These are phyloP conservation scores for Drosophila robusta DNA, from an alignment of 2,888 invertebrate genomes.

Conservation along the genomic window DNA sequence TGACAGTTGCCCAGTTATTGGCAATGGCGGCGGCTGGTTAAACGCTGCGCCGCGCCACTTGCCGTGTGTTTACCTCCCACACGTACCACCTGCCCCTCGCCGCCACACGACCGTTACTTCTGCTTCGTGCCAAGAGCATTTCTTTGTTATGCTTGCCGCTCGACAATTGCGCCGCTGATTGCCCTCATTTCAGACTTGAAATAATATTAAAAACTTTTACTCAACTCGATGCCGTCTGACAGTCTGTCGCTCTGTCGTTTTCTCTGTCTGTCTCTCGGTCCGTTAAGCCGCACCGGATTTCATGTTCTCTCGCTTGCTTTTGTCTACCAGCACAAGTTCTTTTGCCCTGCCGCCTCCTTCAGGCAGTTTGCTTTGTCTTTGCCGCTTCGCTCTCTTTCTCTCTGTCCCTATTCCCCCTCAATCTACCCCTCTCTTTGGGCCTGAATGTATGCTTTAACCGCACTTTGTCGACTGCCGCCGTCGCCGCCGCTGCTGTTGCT, in stretches of 20 bases:
- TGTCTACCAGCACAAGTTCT: conserved; percentile 40
- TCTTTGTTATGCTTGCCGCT: conserved; percentile 76
- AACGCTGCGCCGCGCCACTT: conserved; percentile 52
- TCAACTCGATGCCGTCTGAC: conserved; percentile 47
- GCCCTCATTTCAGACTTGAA: conserved; percentile 82
- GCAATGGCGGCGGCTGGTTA: conserved; percentile 61
- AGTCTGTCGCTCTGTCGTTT: conserved; percentile 16
- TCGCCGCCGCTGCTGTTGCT: conserved; percentile 2
- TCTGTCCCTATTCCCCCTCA: neutral
- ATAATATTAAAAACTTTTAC: conserved; percentile 82
- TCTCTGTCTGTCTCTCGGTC: conserved; percentile 6
- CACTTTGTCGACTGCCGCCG: conserved; percentile 37
- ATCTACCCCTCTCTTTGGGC: conserved; percentile 21
- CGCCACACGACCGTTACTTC: conserved; percentile 25
- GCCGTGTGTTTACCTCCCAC: conserved; percentile 36
- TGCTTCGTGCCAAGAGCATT: conserved; percentile 53
- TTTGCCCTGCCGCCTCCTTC: conserved; percentile 17
- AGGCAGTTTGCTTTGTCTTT: conserved; percentile 40
- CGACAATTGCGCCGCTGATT: conserved; percentile 82
- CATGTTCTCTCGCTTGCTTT: conserved; percentile 53
- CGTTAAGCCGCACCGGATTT: conserved; percentile 46
- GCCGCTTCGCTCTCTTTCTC: neutral
- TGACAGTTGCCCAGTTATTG: conserved; percentile 67
- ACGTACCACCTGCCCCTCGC: neutral
- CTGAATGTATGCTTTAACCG: conserved; percentile 56